phyloP scores from a whole-genome alignment of 2,797 vertebrate genomes.

The Meriones psammophilus region DNA sequence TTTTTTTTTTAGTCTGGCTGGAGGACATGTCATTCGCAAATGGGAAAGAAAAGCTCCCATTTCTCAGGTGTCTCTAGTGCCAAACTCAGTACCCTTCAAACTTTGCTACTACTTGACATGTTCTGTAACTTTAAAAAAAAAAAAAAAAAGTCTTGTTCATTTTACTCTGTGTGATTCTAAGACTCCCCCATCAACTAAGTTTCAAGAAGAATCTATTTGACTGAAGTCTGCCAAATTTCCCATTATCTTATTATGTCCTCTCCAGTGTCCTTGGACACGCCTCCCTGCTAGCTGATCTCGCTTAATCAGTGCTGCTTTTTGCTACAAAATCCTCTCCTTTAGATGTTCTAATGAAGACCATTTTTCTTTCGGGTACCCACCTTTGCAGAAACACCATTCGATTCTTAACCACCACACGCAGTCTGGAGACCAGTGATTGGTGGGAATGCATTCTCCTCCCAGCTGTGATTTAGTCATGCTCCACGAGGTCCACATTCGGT shows the following conservation, averaged over 20 bases:
- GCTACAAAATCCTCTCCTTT: background rate
- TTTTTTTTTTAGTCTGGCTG: background rate
- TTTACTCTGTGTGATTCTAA: slow-evolving; percentile 41
- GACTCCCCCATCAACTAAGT: slow-evolving; percentile 33
- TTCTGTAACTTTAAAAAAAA: slow-evolving; percentile 17
- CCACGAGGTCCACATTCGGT: background rate
- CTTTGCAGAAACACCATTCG: slow-evolving; percentile 38
- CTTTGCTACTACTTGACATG: slow-evolving; percentile 4
- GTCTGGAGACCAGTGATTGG: background rate
- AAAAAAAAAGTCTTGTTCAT: background rate
- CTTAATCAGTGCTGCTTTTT: background rate
- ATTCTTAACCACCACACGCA: background rate
- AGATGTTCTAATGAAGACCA: background rate
- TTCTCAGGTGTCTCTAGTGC: background rate
- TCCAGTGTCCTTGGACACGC: background rate
- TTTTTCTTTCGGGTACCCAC: background rate
- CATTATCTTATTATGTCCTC: background rate
- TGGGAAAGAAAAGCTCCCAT: background rate
- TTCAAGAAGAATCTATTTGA: background rate
- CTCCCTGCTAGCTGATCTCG: background rate
- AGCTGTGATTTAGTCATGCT: background rate
- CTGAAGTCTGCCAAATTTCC: background rate
- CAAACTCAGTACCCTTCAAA: background rate
- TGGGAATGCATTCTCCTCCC: slow-evolving; percentile 11
- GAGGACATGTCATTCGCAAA: slow-evolving; percentile 39